phyloP scores from a whole-genome alignment of 2,113 vertebrate species.

The Aegithalos caudatus region DNA sequence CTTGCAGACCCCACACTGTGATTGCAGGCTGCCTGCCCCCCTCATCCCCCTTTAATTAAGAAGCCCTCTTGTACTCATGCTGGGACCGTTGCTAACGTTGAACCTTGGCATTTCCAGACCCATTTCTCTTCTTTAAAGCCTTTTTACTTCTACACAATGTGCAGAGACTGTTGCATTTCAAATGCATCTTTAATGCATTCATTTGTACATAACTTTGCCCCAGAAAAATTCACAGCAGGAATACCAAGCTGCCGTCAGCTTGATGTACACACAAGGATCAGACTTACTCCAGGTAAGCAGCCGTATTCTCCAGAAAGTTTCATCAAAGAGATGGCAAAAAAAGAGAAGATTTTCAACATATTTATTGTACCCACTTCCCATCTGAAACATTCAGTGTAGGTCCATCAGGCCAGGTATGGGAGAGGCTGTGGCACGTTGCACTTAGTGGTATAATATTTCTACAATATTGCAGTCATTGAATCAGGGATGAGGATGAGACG shows the following conservation, averaged over 20 bases:
- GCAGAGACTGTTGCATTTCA: not conserved
- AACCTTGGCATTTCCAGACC: not conserved
- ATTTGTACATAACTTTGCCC: not conserved
- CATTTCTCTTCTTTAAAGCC: constrained; percentile 13
- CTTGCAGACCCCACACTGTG: not conserved
- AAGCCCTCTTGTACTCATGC: not conserved
- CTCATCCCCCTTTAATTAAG: constrained; percentile 14
- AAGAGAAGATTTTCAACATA: not conserved
- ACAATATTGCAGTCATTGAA: not conserved
- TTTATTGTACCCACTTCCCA: not conserved
- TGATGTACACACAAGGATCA: not conserved
- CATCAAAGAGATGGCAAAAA: not conserved
- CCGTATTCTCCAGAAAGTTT: not conserved
- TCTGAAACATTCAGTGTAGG: not conserved
- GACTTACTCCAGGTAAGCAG: not conserved
- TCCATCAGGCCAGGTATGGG: not conserved
- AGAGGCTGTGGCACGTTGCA: not conserved
- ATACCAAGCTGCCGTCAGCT: not conserved
- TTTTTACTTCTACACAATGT: not conserved
- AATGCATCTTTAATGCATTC: not conserved
- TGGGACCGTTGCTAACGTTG: not conserved
- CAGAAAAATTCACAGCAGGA: not conserved
- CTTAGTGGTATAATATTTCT: not conserved
- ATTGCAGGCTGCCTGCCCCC: not conserved
- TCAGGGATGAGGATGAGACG: not conserved